Conservation (phyloP, 2,797 vertebrate genomes). For the Molothrus ater region DNA sequence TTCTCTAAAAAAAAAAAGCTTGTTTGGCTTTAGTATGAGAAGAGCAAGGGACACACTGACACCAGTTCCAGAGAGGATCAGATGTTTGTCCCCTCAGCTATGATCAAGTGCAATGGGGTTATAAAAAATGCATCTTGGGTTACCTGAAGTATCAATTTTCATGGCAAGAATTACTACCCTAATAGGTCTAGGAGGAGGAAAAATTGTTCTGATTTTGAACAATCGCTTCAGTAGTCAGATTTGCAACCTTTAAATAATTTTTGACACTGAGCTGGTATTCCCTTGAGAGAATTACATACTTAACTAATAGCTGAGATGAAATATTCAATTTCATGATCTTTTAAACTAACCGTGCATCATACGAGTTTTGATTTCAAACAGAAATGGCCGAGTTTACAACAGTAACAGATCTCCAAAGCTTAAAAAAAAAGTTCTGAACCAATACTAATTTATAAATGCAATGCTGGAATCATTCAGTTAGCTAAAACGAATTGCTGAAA, state of each 20-base stretch:
- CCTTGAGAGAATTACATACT: neutral
- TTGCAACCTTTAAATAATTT: neutral
- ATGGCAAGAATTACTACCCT: neutral
- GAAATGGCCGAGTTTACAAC: neutral
- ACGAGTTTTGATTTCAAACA: neutral
- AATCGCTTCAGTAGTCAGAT: neutral
- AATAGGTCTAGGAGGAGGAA: neutral
- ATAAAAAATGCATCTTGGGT: neutral
- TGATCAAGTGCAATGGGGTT: neutral
- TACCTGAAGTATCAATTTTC: constrained; percentile 13
- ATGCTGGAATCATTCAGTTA: neutral
- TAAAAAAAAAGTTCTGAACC: neutral
- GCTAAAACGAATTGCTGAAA: neutral
- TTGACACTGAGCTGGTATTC: neutral
- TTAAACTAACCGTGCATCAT: neutral
- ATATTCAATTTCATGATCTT: neutral
- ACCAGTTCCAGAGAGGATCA: neutral
- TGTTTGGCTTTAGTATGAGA: neutral
- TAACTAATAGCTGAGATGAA: neutral
- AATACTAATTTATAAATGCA: neutral
- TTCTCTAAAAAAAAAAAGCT: neutral
- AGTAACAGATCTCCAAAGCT: neutral
- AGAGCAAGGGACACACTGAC: neutral
- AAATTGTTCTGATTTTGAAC: neutral
- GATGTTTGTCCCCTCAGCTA: neutral